phyloP scores from a whole-genome alignment of 2,888 invertebrate species.

The Rotaria magnacalcarata region DNA sequence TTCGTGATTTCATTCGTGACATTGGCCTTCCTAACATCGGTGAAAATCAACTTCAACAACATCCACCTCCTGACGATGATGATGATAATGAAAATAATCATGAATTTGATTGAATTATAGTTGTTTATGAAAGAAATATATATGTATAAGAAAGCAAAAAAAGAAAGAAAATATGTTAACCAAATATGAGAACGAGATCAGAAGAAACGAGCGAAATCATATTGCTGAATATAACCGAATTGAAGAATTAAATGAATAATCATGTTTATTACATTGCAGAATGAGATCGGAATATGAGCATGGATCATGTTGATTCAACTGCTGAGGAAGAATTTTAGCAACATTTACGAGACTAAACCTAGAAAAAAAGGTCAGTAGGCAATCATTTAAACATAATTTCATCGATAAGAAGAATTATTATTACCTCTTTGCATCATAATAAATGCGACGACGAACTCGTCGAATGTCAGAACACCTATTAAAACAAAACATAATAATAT shows the following conservation, averaged over 20 bases:
- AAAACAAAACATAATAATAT: neutral
- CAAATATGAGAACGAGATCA: neutral
- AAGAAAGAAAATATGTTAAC: neutral
- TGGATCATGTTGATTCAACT: neutral
- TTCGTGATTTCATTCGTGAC: slow-evolving; percentile 31
- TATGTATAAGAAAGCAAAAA: neutral
- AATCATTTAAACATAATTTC: neutral
- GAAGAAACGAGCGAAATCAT: neutral
- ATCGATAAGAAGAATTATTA: neutral
- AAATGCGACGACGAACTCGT: neutral
- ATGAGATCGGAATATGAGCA: neutral
- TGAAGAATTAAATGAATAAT: neutral
- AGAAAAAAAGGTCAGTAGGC: neutral
- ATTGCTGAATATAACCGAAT: neutral
- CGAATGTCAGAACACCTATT: neutral
- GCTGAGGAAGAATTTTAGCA: neutral
- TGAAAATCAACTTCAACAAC: neutral
- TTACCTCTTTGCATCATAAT: neutral
- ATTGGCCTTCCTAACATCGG: neutral
- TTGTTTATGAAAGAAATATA: slow-evolving; percentile 7
- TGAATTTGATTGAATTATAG: slow-evolving; percentile 12
- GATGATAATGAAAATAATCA: neutral
- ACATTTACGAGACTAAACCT: neutral
- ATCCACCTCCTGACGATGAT: neutral
- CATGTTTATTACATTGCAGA: neutral